A percentile compares a stretch with the other conserved stretches of the same genome.
These are phyloP conservation scores for Xestia c-nigrum DNA, from an alignment of 2,888 invertebrate species.

Conservation along the genomic window DNA sequence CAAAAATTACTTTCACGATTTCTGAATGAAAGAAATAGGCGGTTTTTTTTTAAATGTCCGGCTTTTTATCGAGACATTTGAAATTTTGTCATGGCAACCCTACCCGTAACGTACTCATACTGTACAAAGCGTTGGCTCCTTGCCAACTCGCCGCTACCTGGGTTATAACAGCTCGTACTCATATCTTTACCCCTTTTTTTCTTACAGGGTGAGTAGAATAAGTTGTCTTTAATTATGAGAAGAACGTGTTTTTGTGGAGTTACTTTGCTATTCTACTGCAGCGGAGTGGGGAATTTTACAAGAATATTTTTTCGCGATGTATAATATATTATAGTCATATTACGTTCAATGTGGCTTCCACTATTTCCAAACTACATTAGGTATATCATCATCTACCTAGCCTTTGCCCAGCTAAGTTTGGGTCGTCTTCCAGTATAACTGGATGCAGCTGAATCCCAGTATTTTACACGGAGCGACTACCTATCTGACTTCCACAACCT, in stretches of 20 bases:
- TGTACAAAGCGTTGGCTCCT: constrained; percentile 47
- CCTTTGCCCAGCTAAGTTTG: too few species aligned
- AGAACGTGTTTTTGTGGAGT: background rate
- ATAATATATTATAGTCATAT: background rate
- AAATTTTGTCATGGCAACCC: background rate
- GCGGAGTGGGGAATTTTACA: background rate
- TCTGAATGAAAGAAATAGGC: background rate
- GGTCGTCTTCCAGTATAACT: too few species aligned
- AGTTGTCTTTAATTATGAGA: constrained; percentile 31
- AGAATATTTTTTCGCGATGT: too few species aligned
- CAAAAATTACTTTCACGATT: background rate
- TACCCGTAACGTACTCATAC: constrained; percentile 21
- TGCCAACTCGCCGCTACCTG: constrained; percentile 54
- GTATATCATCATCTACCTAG: too few species aligned
- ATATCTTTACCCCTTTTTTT: constrained; percentile 50
- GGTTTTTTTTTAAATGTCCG: background rate
- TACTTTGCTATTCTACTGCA: background rate
- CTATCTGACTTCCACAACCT: too few species aligned
- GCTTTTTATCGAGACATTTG: background rate
- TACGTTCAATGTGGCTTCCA: background rate
- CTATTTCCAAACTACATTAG: background rate
- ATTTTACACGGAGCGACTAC: too few species aligned
- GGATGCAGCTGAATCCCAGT: too few species aligned
- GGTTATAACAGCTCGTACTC: constrained; percentile 41
- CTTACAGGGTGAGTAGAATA: constrained; percentile 4